Percentiles rank a stretch among this genome's conserved stretches.
Evolutionary conservation across 2,113 vertebrate genomes (phyloP).

Genomic region (Passer domesticus): DNA sequence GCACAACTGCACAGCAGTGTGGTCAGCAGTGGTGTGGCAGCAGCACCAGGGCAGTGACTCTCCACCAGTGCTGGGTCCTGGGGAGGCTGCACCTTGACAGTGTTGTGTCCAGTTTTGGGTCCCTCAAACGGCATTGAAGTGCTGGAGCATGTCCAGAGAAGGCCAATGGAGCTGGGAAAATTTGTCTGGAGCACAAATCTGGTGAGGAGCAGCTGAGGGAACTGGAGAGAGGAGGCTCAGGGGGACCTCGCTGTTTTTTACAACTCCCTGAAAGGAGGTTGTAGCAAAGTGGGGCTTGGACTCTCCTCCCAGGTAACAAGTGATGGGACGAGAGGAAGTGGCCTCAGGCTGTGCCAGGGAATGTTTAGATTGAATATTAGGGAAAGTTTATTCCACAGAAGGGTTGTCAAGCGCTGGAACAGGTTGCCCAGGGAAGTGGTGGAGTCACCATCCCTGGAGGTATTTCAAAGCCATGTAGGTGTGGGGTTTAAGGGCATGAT

Average conservation of each 20-base stretch:
- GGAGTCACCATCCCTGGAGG: neutral
- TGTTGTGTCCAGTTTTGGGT: neutral
- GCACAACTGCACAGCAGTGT: neutral
- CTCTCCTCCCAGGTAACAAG: neutral
- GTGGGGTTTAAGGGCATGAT: neutral
- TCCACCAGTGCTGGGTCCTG: neutral
- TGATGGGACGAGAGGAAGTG: neutral
- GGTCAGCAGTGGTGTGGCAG: neutral
- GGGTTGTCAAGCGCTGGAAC: neutral
- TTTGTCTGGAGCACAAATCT: neutral
- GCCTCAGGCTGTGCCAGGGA: neutral
- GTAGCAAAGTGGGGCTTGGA: neutral
- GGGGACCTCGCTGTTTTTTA: rapidly evolving
- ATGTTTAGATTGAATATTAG: neutral
- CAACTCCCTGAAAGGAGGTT: neutral
- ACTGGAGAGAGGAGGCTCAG: neutral
- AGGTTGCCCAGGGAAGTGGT: neutral
- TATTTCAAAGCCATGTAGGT: neutral
- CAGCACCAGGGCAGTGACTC: neutral
- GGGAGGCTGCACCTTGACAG: neutral
- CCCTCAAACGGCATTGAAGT: neutral
- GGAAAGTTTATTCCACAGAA: neutral
- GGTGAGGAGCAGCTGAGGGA: neutral
- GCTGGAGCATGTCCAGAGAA: neutral
- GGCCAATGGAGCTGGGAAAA: rapidly evolving